These are phyloP conservation scores for Odobenus rosmarus DNA, from an alignment of 2,113 vertebrate genomes.

Conservation along the genomic window DNA sequence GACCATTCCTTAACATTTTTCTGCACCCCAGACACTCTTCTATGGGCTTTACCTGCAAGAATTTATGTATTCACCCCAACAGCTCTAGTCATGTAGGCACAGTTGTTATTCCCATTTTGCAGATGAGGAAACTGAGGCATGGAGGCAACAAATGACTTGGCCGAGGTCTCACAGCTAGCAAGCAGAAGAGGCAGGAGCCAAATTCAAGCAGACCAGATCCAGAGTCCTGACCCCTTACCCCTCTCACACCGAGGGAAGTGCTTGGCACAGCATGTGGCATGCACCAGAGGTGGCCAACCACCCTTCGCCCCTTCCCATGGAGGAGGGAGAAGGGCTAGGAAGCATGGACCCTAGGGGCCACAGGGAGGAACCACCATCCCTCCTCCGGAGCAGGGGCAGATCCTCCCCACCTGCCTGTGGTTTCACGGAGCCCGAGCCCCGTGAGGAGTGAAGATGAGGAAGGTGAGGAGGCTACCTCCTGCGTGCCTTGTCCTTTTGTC, in stretches of 20 bases:
- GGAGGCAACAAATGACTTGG: background rate
- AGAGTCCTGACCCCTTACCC: background rate
- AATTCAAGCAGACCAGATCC: background rate
- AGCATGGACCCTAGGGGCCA: background rate
- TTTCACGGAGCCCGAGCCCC: background rate
- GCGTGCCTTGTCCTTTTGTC: constrained; percentile 50
- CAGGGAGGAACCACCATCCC: background rate
- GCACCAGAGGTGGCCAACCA: background rate
- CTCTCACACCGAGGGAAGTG: background rate
- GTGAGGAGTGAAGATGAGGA: rapidly evolving
- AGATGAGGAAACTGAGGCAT: background rate
- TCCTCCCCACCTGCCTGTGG: background rate
- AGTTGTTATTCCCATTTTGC: background rate
- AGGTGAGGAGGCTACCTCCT: background rate
- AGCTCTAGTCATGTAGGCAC: background rate
- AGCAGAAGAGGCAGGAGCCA: background rate
- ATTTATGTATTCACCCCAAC: background rate
- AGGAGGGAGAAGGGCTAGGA: background rate
- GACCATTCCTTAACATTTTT: background rate
- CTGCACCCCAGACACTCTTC: background rate
- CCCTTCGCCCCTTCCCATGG: too few relatives aligned
- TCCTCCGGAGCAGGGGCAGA: background rate
- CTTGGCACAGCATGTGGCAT: background rate
- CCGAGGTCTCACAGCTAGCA: background rate
- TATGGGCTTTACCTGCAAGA: background rate